Conservation (phyloP, 2,888 invertebrate genomes). For the Pocota personata region DNA sequence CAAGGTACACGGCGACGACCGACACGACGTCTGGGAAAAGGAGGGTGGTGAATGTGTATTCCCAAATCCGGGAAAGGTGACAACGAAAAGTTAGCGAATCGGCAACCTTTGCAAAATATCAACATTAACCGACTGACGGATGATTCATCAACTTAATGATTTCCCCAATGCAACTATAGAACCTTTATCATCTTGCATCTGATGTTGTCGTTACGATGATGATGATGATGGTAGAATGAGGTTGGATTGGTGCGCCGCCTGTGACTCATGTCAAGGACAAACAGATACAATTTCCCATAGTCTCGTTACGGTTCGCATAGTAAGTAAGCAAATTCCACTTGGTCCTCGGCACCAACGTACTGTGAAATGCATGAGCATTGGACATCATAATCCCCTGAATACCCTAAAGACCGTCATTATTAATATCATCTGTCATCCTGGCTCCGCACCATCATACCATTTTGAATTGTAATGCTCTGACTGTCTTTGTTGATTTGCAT, state of each 20-base stretch:
- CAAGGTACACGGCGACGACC: neutral
- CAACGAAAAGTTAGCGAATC: slow-evolving; percentile 56
- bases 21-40: slow-evolving; percentile 23
- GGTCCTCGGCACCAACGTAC: neutral
- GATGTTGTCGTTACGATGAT: slow-evolving; percentile 37
- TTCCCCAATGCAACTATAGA: slow-evolving; percentile 28
- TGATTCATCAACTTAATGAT: slow-evolving; percentile 58
- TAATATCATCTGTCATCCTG: slow-evolving; percentile 62
- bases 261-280: slow-evolving; percentile 25
- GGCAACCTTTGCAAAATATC: slow-evolving; percentile 57
- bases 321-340: neutral
- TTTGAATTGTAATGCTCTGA: slow-evolving; percentile 51
- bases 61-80: slow-evolving; percentile 29
- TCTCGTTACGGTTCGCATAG: slow-evolving; percentile 1
- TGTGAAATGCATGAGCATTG: slow-evolving; percentile 47
- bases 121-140: slow-evolving; percentile 52
- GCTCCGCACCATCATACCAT: slow-evolving; percentile 28
- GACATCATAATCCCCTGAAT: slow-evolving; percentile 47
- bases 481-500: slow-evolving; percentile 54
- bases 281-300: neutral
- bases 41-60: neutral
- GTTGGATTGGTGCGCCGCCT: neutral
- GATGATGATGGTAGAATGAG: neutral
- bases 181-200: slow-evolving; percentile 31
- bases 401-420: slow-evolving; percentile 52